These are phyloP conservation scores for Cylindroiulus punctatus DNA, from an alignment of 2,888 invertebrate genomes.

Conservation along the genomic window DNA sequence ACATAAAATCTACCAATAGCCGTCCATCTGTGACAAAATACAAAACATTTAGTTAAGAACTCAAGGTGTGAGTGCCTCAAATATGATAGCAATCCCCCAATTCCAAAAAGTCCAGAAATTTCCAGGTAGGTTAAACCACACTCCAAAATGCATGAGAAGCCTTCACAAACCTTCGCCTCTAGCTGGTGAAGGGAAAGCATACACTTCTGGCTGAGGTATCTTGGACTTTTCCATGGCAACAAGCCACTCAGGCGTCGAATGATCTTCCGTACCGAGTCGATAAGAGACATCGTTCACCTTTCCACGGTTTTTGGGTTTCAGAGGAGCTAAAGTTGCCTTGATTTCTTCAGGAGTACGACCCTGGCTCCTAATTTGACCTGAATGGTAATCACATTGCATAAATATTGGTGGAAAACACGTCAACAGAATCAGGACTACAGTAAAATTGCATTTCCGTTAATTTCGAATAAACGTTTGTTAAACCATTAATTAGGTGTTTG, in stretches of 20 bases:
- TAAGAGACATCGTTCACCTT: slow-evolving; percentile 79
- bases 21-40: slow-evolving; percentile 75
- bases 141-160: not conserved
- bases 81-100: too few species aligned
- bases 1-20: slow-evolving; percentile 76
- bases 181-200: slow-evolving; percentile 90
- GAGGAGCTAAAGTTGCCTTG: slow-evolving; percentile 59
- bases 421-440: not conserved
- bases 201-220: slow-evolving; percentile 81
- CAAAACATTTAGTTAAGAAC: not conserved
- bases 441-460: not conserved
- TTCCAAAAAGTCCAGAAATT: too few species aligned
- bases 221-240: slow-evolving; percentile 77
- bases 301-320: slow-evolving; percentile 67
- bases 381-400: not conserved
- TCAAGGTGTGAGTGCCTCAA: too few species aligned
- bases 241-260: slow-evolving; percentile 76
- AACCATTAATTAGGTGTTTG: too few species aligned
- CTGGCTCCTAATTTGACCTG: slow-evolving; percentile 56
- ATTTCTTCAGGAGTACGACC: slow-evolving; percentile 59
- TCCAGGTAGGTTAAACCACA: not conserved
- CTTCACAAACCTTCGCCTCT: slow-evolving; percentile 77
- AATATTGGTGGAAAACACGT: not conserved
- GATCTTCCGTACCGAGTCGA: slow-evolving; percentile 73
- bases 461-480: not conserved